phyloP scores from a whole-genome alignment of 1,140 invertebrate species.

The Papilio xuthus region DNA sequence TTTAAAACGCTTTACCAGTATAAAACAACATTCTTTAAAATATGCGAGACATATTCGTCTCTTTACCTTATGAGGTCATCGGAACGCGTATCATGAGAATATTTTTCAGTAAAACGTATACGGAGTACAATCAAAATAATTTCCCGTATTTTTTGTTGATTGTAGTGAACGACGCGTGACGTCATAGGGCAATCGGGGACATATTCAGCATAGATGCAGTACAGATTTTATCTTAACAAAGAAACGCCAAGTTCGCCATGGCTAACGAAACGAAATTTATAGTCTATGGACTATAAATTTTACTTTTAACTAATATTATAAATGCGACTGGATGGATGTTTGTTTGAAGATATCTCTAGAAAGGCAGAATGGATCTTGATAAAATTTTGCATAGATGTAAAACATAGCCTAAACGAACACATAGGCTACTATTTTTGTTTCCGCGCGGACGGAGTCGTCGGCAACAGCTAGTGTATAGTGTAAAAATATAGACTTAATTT shows the following conservation, averaged over 20 bases:
- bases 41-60: neutral
- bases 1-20: neutral
- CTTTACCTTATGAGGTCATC: neutral
- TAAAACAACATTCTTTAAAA: neutral
- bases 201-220: neutral
- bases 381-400: too few species aligned
- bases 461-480: too few species aligned
- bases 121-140: neutral
- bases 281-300: too few species aligned
- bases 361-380: too few species aligned
- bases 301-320: too few species aligned
- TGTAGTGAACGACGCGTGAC: neutral
- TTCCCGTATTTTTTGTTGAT: neutral
- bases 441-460: too few species aligned
- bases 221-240: slow-evolving; percentile 17
- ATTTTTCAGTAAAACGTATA: neutral
- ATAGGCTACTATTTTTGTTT: too few species aligned
- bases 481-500: neutral
- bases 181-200: neutral
- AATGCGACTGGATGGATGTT: too few species aligned
- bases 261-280: too few species aligned
- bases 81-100: neutral
- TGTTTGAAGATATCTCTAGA: too few species aligned
- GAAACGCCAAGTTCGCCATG: neutral
- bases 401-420: too few species aligned